Evolutionary conservation across 2,113 vertebrate genomes (phyloP), one percentile per base, ranked within the genome.

Genomic region (Silurus meridionalis): DNA sequence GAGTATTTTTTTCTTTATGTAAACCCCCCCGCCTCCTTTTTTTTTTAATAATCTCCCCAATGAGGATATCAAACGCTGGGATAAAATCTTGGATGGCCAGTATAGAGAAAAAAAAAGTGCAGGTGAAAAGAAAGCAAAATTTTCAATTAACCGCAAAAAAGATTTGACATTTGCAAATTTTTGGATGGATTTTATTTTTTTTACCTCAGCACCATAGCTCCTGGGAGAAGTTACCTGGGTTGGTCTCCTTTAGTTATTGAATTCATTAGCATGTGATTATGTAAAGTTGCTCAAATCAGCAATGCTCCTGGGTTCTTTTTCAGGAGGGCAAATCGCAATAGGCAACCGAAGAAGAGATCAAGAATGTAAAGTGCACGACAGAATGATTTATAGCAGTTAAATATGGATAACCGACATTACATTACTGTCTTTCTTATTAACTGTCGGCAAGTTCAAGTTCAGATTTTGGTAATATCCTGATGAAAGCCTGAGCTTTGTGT

Each of bases 1-100:
- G 83, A 52, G 37, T 37, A 37, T 37, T 37, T 50, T 87, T 82
- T 67, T 86, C 83, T 84, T 84, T 69, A 80, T 77, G 79, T 63
- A 66, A 25, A 21, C 25, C 4, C 71, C 53, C 13, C 46, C 69
- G 21, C 4, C 37, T 37, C 2, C 37, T 37, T 37, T 37, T 37
- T 37, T 37, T 37, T 8, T 19, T 46, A 21, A 21, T 13, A 66
- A 15, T 55, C 25, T 53, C 78, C 50, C 61, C 48, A 75, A 86
- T 86, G 60, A 28, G 84, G 81, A 83, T 81, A 88, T 90, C 87
- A 90, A 86, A 86, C 78, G 46, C 53, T 37, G 69, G 37, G n/a
- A 75, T 79, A 13, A 25, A 8, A 84, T 71, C 37, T 37, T 37
- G 52, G 57, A 80, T 75, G 37, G 72, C 48, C 52, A 74, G 48